Evolutionary conservation across 2,888 invertebrate species (phyloP).

Genomic region (Dione juno): DNA sequence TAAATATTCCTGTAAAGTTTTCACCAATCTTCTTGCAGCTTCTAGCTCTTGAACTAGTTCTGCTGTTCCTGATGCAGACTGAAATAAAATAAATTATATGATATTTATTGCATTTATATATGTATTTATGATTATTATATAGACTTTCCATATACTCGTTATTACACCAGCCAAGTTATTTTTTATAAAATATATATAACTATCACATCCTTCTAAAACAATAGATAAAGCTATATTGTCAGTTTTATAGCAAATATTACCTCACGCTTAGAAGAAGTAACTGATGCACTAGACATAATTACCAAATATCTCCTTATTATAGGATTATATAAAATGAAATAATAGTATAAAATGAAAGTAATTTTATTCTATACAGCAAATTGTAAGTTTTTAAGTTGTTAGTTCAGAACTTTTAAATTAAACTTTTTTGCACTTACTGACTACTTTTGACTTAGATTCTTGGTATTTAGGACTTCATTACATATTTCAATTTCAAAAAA

Average conservation of each 20-base stretch:
- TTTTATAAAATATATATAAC: too few species aligned
- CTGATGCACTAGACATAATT: slow-evolving; percentile 54
- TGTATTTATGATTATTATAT: too few species aligned
- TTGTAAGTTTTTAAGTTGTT: not conserved
- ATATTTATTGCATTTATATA: too few species aligned
- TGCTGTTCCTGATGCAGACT: slow-evolving; percentile 40
- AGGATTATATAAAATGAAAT: too few species aligned
- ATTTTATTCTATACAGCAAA: too few species aligned
- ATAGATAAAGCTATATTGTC: too few species aligned
- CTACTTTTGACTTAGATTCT: not conserved
- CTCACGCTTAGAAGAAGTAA: slow-evolving; percentile 60
- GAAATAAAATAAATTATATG: not conserved
- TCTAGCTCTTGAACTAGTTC: slow-evolving; percentile 67
- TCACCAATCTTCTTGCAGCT: slow-evolving; percentile 62
- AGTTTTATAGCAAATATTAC: slow-evolving; percentile 45
- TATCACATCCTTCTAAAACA: too few species aligned
- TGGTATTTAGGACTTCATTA: not conserved
- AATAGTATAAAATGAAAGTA: too few species aligned
- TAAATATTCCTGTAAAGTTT: slow-evolving; percentile 60
- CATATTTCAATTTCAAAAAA: too few species aligned
- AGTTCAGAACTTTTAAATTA: not conserved
- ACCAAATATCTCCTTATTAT: not conserved
- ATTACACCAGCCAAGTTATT: too few species aligned
- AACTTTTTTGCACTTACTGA: not conserved
- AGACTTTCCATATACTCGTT: too few species aligned